Percentiles rank a stretch among this genome's conserved stretches.
These are phyloP conservation scores for Bubalus kerabau DNA, from an alignment of 2,113 vertebrate species.

Conservation along the genomic window DNA sequence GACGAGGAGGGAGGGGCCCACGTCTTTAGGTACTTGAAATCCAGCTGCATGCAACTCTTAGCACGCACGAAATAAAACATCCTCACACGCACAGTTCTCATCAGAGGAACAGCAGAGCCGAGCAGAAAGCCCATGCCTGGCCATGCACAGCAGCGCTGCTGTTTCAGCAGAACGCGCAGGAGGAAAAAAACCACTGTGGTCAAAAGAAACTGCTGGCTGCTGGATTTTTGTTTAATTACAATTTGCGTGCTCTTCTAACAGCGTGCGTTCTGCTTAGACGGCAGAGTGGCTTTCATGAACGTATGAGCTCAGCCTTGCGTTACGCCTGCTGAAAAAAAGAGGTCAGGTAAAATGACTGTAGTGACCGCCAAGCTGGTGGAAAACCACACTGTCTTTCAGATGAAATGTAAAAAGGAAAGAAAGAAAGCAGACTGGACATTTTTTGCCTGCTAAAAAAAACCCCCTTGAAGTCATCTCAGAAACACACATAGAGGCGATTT, in stretches of 20 bases:
- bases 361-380: not conserved
- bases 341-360: constrained; percentile 32
- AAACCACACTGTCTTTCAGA: constrained; percentile 46
- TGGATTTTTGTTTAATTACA: constrained; percentile 46
- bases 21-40: not conserved
- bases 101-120: constrained; percentile 2
- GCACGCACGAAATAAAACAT: not conserved
- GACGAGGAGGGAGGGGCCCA: not conserved
- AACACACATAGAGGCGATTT: not conserved
- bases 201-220: constrained; percentile 63
- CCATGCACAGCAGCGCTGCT: not conserved
- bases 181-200: constrained; percentile 34
- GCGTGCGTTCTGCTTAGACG: constrained; percentile 51
- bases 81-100: not conserved
- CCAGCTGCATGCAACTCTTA: not conserved
- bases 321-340: not conserved
- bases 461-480: constrained; percentile 8
- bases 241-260: constrained; percentile 44
- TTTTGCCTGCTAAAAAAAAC: not conserved
- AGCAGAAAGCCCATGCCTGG: not conserved
- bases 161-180: constrained; percentile 44
- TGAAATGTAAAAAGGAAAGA: not conserved
- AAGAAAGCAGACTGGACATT: not conserved
- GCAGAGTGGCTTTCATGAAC: constrained; percentile 46
- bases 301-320: constrained; percentile 39